Evolutionary conservation across 2,888 invertebrate genomes (phyloP), one percentile per base, ranked within the genome.

Genomic region (Thera britannica): DNA sequence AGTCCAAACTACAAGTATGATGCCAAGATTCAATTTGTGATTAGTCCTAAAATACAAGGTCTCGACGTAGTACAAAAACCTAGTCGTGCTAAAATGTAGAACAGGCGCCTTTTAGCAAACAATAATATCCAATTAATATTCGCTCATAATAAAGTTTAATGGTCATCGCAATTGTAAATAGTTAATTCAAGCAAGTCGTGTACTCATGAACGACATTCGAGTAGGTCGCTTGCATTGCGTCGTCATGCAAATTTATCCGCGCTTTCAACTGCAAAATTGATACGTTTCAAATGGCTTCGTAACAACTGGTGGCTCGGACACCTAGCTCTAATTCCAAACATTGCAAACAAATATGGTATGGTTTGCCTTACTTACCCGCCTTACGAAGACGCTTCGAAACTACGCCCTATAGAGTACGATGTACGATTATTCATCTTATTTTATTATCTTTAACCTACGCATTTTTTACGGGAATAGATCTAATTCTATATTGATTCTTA

Each of bases 221-320:
- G 73, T 69, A 75, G 79, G 78, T 81, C 68, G 75, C 80, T 80
- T 81, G 80, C 79, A 85, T 77, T 80, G 80, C 83, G 80, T 80
- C 81, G 83, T 83, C 83, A 83, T 85, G 84, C 83, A 86, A 86
- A 88, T 89, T 87, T 85, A 88, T 83, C 79, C 71, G 80, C 81
- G 82, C 78, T 81, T 82, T 81, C 82, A 83, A 81, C 81, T 81
- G 85, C 84, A 88, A 89, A 72, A 88, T 88, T 89, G 86, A 89
- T 88, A 89, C 79, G 83, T 81, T 85, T 81, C 71, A 80, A 84
- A 85, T 80, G 75, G 78, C 80, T 76, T 79, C 83, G 83, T 84
- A 84, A 85, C 84, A 84, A 80, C 73, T 70, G 79, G 77, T 75
- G 68, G 77, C 73, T 76, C 64, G 62, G 78, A 67, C 72, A 71